Evolutionary conservation across 2,888 invertebrate genomes (phyloP).

Genomic region (Anthophora plumipes): DNA sequence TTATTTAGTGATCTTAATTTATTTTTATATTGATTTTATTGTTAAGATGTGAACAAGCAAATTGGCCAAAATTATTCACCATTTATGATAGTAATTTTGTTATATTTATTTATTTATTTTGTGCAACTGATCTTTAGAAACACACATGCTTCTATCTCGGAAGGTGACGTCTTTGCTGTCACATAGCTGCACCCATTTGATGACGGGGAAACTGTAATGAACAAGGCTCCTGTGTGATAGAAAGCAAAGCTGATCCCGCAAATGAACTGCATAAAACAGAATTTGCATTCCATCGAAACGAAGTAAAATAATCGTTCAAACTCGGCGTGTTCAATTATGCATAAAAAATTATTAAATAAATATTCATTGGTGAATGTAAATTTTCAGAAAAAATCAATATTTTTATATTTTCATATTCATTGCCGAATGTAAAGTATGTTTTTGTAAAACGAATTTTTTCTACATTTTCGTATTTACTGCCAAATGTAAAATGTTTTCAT

Average conservation of each 20-base stretch:
- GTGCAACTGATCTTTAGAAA: not conserved
- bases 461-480: not conserved
- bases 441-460: too few species aligned
- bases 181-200: constrained; percentile 33
- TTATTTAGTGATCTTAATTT: not conserved
- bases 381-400: too few species aligned
- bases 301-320: not conserved
- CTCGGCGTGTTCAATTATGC: too few species aligned
- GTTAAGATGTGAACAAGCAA: not conserved
- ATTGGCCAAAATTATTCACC: too few species aligned
- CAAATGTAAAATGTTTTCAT: too few species aligned
- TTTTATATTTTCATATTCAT: too few species aligned
- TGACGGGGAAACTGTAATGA: constrained; percentile 68
- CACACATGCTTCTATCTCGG: not conserved
- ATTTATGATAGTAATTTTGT: not conserved
- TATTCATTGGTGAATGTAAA: too few species aligned
- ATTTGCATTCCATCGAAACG: not conserved
- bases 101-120: not conserved
- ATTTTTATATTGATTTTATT: not conserved
- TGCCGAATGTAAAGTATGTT: too few species aligned
- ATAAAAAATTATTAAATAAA: not conserved
- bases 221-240: constrained; percentile 47
- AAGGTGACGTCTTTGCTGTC: constrained; percentile 25
- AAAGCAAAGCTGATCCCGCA: constrained; percentile 6
- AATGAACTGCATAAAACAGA: constrained; percentile 9